Evolutionary conservation across 2,888 invertebrate genomes (phyloP).

Genomic region (Allygus modestus): DNA sequence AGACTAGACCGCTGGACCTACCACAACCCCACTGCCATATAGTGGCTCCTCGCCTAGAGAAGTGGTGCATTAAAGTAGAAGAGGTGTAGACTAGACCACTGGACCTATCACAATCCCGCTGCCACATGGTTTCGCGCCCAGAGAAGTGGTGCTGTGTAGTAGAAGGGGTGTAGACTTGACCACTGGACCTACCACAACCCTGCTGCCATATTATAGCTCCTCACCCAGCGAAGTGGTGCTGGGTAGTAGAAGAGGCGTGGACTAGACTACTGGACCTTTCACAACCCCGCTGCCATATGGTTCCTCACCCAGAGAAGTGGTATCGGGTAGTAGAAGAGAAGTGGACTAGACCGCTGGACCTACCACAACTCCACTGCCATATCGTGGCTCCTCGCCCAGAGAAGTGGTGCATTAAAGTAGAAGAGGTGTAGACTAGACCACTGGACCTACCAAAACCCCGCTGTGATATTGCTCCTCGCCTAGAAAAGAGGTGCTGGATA

Average conservation of each 20-base stretch:
- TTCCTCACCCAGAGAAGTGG: slow-evolving; percentile 8
- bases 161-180: neutral
- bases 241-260: too few species aligned
- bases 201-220: slow-evolving; percentile 8
- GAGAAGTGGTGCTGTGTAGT: too few species aligned
- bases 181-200: slow-evolving; percentile 13
- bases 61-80: neutral
- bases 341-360: neutral
- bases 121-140: neutral
- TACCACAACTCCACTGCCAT: slow-evolving; percentile 5
- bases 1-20: neutral
- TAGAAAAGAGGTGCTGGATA: too few species aligned
- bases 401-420: neutral
- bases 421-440: neutral
- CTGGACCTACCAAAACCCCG: slow-evolving; percentile 4
- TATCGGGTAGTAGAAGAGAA: neutral
- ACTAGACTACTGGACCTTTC: neutral
- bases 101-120: neutral
- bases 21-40: slow-evolving; percentile 23
- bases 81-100: too few species aligned
- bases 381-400: neutral
- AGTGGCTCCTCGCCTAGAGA: neutral
- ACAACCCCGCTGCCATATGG: slow-evolving; percentile 15
- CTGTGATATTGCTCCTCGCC: slow-evolving; percentile 11
- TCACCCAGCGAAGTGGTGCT: neutral